Evolutionary conservation across 2,113 vertebrate genomes (phyloP).

Genomic region (Hippocampus barbouri): DNA sequence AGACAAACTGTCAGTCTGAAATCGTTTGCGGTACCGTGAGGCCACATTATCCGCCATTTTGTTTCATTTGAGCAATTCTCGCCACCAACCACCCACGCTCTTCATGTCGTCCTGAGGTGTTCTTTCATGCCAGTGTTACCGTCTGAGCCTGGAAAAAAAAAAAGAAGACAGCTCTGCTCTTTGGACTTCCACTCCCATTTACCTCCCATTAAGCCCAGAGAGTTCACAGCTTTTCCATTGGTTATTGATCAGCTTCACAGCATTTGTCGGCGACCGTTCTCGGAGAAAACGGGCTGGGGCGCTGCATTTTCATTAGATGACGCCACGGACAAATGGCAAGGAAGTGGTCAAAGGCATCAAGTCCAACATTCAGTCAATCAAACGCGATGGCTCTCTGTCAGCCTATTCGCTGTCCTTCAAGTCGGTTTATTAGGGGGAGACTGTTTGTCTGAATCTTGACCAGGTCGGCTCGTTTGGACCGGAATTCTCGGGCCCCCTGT

Average conservation of each 20-base stretch:
- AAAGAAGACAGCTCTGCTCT: conserved; percentile 44
- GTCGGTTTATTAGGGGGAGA: conserved; percentile 39
- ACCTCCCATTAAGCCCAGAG: conserved; percentile 48
- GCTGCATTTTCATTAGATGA: conserved; percentile 57
- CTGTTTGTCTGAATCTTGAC: conserved; percentile 49
- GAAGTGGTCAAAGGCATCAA: conserved; percentile 54
- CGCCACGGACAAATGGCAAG: conserved; percentile 44
- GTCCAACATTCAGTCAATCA: conserved; percentile 56
- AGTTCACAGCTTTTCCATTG: conserved; percentile 43
- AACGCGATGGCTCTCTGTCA: conserved; percentile 44
- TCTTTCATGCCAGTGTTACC: conserved; percentile 32
- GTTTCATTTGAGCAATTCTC: conserved; percentile 44
- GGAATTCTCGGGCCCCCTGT: neutral
- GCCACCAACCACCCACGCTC: conserved; percentile 14
- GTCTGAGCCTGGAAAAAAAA: conserved; percentile 36
- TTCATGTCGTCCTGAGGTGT: conserved; percentile 27
- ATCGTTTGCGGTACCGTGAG: conserved; percentile 7
- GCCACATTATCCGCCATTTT: conserved; percentile 32
- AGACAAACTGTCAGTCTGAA: conserved; percentile 9
- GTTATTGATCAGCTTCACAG: conserved; percentile 55
- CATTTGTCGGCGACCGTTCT: conserved; percentile 28
- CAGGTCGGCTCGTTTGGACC: conserved; percentile 23
- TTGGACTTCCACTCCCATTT: conserved; percentile 33
- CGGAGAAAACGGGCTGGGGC: conserved; percentile 29
- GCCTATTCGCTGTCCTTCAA: conserved; percentile 33